Conservation (phyloP, 2,797 vertebrate genomes). For the Sciurus vulgaris region DNA sequence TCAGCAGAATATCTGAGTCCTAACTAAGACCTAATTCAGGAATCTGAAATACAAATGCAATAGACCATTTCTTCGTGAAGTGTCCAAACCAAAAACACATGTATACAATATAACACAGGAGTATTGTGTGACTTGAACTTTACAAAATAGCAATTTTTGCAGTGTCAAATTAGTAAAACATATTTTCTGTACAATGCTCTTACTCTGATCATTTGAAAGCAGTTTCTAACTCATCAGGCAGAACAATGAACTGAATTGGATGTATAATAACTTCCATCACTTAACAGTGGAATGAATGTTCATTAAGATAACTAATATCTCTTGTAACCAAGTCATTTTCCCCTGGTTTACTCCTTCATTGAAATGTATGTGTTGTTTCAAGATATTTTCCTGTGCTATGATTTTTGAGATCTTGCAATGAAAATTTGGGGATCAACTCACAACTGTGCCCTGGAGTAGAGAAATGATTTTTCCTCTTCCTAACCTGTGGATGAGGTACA, state of each 20-base stretch:
- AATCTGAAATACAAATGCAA: constrained; percentile 78
- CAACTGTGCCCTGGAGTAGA: not conserved
- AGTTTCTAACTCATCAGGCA: not conserved
- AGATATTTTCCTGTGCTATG: not conserved
- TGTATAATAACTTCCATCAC: not conserved
- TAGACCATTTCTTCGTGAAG: constrained; percentile 74
- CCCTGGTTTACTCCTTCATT: not conserved
- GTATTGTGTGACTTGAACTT: constrained; percentile 57
- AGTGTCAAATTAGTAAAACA: not conserved
- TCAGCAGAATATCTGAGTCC: constrained; percentile 81
- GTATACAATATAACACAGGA: constrained; percentile 53
- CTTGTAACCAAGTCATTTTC: not conserved
- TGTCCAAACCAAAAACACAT: constrained; percentile 61
- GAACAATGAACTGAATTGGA: not conserved
- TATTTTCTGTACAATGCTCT: not conserved
- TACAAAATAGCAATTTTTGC: not conserved
- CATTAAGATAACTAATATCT: not conserved
- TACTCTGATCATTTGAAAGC: not conserved
- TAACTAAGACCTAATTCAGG: constrained; percentile 72
- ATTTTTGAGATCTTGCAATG: not conserved
- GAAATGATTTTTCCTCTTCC: not conserved
- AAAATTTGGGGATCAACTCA: not conserved
- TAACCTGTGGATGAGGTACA: not conserved
- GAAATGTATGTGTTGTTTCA: not conserved
- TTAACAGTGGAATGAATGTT: not conserved